These are phyloP conservation scores for Rhopalosiphum nymphaeae DNA, from an alignment of 2,888 invertebrate species.

Conservation along the genomic window DNA sequence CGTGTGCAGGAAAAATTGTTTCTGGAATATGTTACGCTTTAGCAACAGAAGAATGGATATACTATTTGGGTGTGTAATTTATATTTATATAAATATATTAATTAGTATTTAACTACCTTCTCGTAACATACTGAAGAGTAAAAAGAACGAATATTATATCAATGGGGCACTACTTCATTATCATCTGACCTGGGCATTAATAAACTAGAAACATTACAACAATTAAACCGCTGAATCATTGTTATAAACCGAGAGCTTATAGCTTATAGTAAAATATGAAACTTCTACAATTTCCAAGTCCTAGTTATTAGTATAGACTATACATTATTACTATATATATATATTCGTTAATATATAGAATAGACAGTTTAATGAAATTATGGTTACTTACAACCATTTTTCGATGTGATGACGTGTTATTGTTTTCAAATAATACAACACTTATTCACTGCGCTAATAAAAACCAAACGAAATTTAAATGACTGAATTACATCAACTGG, in stretches of 20 bases:
- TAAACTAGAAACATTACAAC: not conserved
- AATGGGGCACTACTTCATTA: not conserved
- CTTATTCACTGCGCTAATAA: not conserved
- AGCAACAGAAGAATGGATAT: slow-evolving; percentile 82
- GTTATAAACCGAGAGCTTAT: too few species aligned
- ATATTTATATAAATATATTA: not conserved
- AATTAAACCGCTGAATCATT: not conserved
- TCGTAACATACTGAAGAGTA: not conserved
- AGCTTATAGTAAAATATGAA: too few species aligned
- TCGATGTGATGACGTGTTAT: not conserved
- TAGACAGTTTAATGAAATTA: not conserved
- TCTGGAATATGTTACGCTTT: slow-evolving; percentile 89
- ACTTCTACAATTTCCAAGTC: too few species aligned
- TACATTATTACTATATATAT: not conserved
- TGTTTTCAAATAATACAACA: not conserved
- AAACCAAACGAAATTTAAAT: not conserved
- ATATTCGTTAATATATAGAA: not conserved
- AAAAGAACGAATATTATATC: not conserved
- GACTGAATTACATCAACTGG: not conserved
- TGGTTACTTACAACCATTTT: not conserved
- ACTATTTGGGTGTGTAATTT: slow-evolving; percentile 79
- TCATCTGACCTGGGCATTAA: not conserved
- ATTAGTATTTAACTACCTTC: not conserved
- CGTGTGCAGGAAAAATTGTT: slow-evolving; percentile 86
- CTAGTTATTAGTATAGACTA: not conserved